Base-by-base conservation (phyloP, 2,888 invertebrate genomes). In the Oligia strigilis region DNA sequence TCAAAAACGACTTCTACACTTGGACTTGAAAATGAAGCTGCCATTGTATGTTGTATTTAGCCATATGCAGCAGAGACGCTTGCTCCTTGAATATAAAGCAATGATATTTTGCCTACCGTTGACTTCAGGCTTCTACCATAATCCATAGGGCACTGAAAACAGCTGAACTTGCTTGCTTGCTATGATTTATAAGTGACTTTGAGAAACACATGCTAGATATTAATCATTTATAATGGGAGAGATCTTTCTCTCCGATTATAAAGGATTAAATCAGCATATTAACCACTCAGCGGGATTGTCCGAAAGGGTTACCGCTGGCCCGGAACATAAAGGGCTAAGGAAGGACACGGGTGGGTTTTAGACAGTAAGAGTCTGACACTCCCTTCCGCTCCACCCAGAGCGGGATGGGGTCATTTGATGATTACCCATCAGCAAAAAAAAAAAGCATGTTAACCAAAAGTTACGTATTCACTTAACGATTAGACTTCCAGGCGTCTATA, bases 401-500 rank as follows among this genome's bases (percentile, higher is more conserved):
- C 29, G 29, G 29, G 29, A 29, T 0, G 29, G 29, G 29, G 29
- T 29, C 29, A 29, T 29, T 29, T 29, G 29, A 29, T 29, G 29
- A 29, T 29, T 29, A 29, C 29, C 29, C 29, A 29, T 29, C 29
- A 29, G 29, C 29, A 29, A 29, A 29, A 29, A 29, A 29, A 29
- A 29, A 29, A 29, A 29, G 1, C 29, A 29, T 29, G 29, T 29
- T 29, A 29, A 1, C 29, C 29, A 29, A 36, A 62, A 64, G 43
- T 72, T 71, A 81, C 52, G 55, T 77, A 65, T 60, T 73, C 43
- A 76, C 13, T 55, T 72, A 55, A 13, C 19, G 52, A 58, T 60
- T 62, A 83, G 83, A 85, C 80, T 75, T 29, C 1, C 43, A 77
- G 70, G 3, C 70, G 83, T 70, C 66, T 80, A 70, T 83, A 77